Percentiles rank a stretch among this genome's conserved stretches.
These are phyloP conservation scores for Minunthozetes semirufus DNA, from an alignment of 2,888 invertebrate species.

Conservation along the genomic window DNA sequence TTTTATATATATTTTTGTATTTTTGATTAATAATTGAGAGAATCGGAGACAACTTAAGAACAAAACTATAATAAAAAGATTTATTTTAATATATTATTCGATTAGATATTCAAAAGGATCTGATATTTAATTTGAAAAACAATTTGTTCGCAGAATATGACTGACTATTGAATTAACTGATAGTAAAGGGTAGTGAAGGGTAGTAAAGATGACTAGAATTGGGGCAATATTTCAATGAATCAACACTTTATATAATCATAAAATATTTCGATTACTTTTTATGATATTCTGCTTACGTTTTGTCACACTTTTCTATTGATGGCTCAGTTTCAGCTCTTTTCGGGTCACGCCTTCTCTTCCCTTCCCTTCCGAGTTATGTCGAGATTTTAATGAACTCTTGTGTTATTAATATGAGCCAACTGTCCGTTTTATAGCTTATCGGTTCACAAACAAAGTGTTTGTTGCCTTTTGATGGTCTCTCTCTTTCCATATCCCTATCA, in stretches of 20 bases:
- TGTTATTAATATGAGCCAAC: not conserved
- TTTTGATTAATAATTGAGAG: not conserved
- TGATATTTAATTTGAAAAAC: not conserved
- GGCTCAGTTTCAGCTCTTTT: not conserved
- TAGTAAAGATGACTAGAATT: not conserved
- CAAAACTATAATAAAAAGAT: not conserved
- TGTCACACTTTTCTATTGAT: not conserved
- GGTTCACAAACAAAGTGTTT: not conserved
- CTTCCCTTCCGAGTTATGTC: not conserved
- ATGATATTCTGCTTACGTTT: not conserved
- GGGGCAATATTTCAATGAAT: not conserved
- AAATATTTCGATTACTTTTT: not conserved
- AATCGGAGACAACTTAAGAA: no score
- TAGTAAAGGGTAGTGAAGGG: not conserved
- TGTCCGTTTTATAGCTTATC: not conserved
- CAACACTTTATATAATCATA: not conserved
- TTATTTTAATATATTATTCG: not conserved
- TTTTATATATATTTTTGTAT: not conserved
- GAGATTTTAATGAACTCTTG: not conserved
- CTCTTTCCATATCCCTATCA: not conserved
- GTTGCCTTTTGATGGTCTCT: not conserved
- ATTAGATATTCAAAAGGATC: not conserved
- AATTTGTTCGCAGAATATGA: not conserved
- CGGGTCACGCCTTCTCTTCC: not conserved
- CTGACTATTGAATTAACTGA: no score